Percentiles rank a stretch among this genome's conserved stretches.
These are phyloP conservation scores for Eulemur rubriventer DNA, from an alignment of 2,797 vertebrate species.

Conservation along the genomic window DNA sequence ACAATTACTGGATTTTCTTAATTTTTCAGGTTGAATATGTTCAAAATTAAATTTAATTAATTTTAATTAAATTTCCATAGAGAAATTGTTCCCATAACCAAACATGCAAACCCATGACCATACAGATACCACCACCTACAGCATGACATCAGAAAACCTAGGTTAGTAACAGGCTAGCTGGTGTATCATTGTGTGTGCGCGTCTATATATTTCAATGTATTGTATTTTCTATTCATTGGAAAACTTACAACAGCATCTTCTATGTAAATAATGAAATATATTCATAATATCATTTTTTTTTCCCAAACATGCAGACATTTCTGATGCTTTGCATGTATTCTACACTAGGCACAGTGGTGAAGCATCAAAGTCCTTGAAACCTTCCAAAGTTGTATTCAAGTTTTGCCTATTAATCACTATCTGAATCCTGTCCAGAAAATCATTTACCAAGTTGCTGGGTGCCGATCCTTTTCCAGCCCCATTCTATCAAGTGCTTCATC, in stretches of 20 bases:
- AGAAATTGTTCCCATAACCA: background rate
- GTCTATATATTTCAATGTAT: background rate
- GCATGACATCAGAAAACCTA: background rate
- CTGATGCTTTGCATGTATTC: background rate
- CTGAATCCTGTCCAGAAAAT: background rate
- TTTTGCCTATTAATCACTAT: background rate
- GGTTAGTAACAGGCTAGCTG: background rate
- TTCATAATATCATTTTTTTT: background rate
- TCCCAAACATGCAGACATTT: background rate
- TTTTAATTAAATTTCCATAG: background rate
- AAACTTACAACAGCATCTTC: background rate
- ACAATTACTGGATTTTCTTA: background rate
- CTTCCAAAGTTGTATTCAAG: background rate
- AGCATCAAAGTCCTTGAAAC: background rate
- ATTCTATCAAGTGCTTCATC: background rate
- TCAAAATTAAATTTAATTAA: background rate
- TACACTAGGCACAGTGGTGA: background rate
- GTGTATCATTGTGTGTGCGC: no score
- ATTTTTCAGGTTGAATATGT: background rate
- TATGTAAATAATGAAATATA: background rate
- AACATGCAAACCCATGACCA: background rate
- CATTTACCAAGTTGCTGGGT: background rate
- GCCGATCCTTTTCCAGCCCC: background rate
- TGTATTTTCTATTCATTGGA: background rate
- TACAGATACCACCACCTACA: accelerated